phyloP scores from a whole-genome alignment of 1,140 invertebrate species.

The Catajapyx aquilonaris region DNA sequence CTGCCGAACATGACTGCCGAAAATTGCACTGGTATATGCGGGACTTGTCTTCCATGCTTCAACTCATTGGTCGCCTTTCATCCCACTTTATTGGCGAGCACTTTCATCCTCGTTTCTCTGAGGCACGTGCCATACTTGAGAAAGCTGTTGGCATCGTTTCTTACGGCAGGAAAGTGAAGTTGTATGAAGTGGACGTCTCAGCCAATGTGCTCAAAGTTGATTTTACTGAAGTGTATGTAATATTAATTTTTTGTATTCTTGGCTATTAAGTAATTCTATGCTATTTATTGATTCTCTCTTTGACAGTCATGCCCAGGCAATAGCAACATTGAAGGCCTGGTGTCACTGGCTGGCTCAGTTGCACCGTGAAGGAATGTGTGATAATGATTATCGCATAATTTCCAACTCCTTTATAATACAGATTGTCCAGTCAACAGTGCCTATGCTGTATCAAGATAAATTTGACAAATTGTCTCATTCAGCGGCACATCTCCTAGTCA shows the following conservation, averaged over 20 bases:
- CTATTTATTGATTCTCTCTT: slow-evolving; percentile 10
- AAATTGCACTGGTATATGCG: slow-evolving; percentile 31
- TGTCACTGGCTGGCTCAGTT: slow-evolving; percentile 31
- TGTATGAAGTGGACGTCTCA: slow-evolving; percentile 23
- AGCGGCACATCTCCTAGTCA: too few relatives aligned
- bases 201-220: slow-evolving; percentile 23
- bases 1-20: slow-evolving; percentile 24
- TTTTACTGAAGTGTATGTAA: slow-evolving; percentile 27
- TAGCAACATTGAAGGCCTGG: slow-evolving; percentile 42
- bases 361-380: background rate
- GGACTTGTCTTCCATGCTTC: slow-evolving; percentile 37
- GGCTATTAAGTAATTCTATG: slow-evolving; percentile 1
- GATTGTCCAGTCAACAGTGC: too few relatives aligned
- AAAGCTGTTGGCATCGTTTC: slow-evolving; percentile 20
- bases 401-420: too few relatives aligned
- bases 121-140: slow-evolving; percentile 17
- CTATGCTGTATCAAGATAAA: too few relatives aligned
- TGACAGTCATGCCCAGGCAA: slow-evolving; percentile 39
- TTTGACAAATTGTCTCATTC: too few relatives aligned
- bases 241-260: too few relatives aligned
- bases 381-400: too few relatives aligned
- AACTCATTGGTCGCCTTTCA: slow-evolving; percentile 33
- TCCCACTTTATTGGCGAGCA: slow-evolving; percentile 30
- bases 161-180: slow-evolving; percentile 20
- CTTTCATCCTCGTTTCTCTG: slow-evolving; percentile 17